These are phyloP conservation scores for Oligia fasciuncula DNA, from an alignment of 2,888 invertebrate species.

Conservation along the genomic window DNA sequence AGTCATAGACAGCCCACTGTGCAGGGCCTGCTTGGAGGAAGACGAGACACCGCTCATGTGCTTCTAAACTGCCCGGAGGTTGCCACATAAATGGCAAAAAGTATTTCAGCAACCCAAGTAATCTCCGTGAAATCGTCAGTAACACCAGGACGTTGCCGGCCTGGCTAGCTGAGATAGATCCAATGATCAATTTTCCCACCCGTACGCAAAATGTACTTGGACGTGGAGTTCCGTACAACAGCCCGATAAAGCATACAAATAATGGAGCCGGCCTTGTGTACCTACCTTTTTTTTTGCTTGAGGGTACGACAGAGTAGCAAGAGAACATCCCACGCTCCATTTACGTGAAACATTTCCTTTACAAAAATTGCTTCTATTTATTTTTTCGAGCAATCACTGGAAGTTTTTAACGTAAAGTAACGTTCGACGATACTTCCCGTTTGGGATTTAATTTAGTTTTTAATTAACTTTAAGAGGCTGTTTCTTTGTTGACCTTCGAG, in stretches of 20 bases:
- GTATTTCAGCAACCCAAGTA: neutral
- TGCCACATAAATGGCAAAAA: neutral
- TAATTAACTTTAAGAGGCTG: constrained; percentile 56
- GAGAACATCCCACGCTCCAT: constrained; percentile 49
- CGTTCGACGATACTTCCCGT: constrained; percentile 33
- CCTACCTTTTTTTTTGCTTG: neutral
- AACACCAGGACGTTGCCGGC: neutral
- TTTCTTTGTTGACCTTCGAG: constrained; percentile 48
- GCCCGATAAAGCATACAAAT: neutral
- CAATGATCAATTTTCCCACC: neutral
- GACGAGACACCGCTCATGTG: neutral
- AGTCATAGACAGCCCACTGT: neutral
- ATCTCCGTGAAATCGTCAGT: neutral
- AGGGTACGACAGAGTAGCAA: constrained; percentile 36
- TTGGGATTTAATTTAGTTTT: constrained; percentile 48
- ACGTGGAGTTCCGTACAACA: neutral
- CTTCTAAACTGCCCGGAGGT: neutral
- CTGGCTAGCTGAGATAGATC: neutral
- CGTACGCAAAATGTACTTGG: neutral
- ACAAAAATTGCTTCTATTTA: constrained; percentile 40
- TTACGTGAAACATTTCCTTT: constrained; percentile 49
- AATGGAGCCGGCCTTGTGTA: neutral
- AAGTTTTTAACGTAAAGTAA: constrained; percentile 44
- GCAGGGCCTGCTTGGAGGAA: neutral
- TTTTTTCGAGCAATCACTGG: constrained; percentile 53